phyloP scores from a whole-genome alignment of 1,140 invertebrate species.

The Hyles euphorbiae region DNA sequence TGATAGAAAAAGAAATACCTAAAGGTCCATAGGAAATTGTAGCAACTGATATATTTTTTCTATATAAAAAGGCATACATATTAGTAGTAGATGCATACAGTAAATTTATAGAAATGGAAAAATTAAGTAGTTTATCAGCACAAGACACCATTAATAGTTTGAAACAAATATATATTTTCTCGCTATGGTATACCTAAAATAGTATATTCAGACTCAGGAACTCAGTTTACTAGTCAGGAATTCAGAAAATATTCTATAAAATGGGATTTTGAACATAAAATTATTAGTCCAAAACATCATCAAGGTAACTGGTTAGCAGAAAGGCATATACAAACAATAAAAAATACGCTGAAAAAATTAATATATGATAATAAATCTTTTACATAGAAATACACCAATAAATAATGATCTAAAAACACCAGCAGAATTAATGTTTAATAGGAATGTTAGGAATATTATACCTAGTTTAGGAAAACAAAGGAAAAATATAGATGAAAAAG shows the following conservation, averaged over 20 bases:
- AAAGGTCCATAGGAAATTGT: no score
- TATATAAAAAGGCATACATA: no score
- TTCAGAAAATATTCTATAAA: background rate
- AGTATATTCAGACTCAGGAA: no score
- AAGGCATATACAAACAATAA: background rate
- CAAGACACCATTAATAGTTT: no score
- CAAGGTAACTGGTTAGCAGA: slow-evolving; percentile 1
- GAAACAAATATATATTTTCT: no score
- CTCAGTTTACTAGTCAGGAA: background rate
- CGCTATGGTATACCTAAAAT: no score
- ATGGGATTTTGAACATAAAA: slow-evolving; percentile 4
- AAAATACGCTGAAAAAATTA: background rate
- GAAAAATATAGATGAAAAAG: background rate
- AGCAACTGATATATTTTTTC: no score
- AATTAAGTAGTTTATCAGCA: no score
- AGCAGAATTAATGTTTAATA: slow-evolving; percentile 2
- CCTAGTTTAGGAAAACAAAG: no score
- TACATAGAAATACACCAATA: slow-evolving; percentile 5
- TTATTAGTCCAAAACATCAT: slow-evolving; percentile 3
- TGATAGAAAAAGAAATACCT: no score
- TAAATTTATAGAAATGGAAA: no score
- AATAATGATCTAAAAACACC: background rate
- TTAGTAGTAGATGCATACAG: no score
- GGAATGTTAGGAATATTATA: slow-evolving; percentile 1
- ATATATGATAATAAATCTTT: slow-evolving; percentile 1